Conservation (phyloP, 2,888 invertebrate genomes). For the Seladonia tumulorum region DNA sequence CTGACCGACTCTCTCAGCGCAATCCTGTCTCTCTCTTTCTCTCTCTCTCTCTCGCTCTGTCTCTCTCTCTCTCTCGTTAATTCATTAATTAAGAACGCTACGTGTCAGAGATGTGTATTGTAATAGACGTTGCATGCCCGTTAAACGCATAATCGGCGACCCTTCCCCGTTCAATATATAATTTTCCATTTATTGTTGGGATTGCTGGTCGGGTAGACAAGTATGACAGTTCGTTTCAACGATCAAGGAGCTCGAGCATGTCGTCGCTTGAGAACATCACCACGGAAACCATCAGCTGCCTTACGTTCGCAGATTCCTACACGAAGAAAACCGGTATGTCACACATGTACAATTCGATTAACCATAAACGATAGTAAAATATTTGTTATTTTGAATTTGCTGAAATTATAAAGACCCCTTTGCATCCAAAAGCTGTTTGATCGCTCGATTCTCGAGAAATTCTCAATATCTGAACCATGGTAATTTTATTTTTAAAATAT, state of each 20-base stretch:
- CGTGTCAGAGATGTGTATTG: constrained; percentile 54
- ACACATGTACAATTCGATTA: background rate
- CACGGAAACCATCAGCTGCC: constrained; percentile 97
- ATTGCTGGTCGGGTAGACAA: constrained; percentile 94
- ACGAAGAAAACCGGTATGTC: constrained; percentile 95
- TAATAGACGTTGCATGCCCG: constrained; percentile 44
- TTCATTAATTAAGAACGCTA: constrained; percentile 52
- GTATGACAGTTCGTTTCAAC: constrained; percentile 97
- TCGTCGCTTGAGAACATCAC: constrained; percentile 98
- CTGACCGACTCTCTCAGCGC: constrained; percentile 49
- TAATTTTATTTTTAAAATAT: too few relatives aligned
- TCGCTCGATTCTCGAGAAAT: too few relatives aligned
- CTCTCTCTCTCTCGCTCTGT: too few relatives aligned
- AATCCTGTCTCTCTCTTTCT: background rate
- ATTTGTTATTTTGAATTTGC: too few relatives aligned
- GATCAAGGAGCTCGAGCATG: constrained; percentile 98
- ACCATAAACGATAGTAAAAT: too few relatives aligned
- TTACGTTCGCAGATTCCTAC: constrained; percentile 98
- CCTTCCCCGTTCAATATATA: constrained; percentile 56
- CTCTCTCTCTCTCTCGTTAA: constrained; percentile 18
- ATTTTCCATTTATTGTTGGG: constrained; percentile 77
- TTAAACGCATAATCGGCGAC: constrained; percentile 8
- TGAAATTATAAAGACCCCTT: too few relatives aligned
- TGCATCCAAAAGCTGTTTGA: too few relatives aligned
- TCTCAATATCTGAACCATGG: too few relatives aligned